Percentiles rank a stretch among this genome's conserved stretches.
Conservation (phyloP, 2,113 vertebrate species). For the Cryptotis parvus region DNA sequence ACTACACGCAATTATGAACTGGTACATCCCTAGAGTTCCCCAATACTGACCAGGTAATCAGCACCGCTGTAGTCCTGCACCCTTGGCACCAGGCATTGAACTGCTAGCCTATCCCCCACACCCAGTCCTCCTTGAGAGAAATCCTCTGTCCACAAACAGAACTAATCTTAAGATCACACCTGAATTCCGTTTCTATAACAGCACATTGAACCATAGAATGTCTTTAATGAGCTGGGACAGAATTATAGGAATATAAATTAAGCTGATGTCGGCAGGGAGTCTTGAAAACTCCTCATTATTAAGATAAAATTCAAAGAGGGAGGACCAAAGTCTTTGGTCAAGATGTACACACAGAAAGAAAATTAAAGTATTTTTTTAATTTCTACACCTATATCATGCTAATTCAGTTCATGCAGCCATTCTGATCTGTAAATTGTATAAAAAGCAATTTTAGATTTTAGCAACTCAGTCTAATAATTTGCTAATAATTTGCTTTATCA, state of each 20-base stretch:
- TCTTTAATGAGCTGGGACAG: slow-evolving; percentile 40
- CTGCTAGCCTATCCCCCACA: no score
- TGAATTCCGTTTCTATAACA: slow-evolving; percentile 15
- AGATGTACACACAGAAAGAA: slow-evolving; percentile 13
- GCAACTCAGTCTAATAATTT: not conserved
- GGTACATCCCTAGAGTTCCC: no score
- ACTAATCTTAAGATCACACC: not conserved
- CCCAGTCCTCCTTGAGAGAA: no score
- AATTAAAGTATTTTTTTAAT: not conserved
- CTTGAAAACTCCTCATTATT: not conserved
- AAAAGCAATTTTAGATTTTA: not conserved
- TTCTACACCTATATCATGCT: not conserved
- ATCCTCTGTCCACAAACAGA: not conserved
- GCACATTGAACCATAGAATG: not conserved
- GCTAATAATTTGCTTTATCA: not conserved
- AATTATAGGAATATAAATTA: slow-evolving; percentile 18
- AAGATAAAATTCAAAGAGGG: slow-evolving; percentile 8
- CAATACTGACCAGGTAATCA: no score
- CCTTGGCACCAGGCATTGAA: no score
- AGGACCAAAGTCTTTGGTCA: not conserved
- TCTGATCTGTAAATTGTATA: no score
- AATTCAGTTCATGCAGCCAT: not conserved
- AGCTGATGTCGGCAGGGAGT: not conserved
- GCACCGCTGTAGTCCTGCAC: no score
- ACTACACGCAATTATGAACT: no score